phyloP scores from a whole-genome alignment of 2,888 invertebrate genomes.

The Dynastes grantii region DNA sequence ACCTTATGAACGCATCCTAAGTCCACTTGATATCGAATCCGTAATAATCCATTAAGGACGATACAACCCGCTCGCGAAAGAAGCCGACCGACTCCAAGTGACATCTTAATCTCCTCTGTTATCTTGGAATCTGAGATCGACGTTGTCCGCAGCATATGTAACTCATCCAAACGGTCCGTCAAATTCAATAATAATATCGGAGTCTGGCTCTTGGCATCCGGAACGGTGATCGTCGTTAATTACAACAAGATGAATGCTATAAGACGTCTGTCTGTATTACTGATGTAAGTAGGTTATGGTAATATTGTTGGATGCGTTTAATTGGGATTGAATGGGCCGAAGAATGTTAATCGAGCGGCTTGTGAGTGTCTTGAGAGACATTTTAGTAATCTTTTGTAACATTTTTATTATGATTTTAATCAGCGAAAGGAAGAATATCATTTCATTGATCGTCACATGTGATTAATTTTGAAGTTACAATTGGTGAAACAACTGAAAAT shows the following conservation, averaged over 20 bases:
- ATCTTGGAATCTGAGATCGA: conserved; percentile 53
- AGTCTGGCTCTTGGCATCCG: not conserved
- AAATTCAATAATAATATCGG: conserved; percentile 28
- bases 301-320: too few species aligned
- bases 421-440: too few species aligned
- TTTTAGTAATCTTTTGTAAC: too few species aligned
- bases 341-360: not conserved
- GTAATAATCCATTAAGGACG: conserved; percentile 38
- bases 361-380: too few species aligned
- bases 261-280: not conserved
- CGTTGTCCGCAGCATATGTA: conserved; percentile 39
- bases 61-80: not conserved
- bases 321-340: not conserved
- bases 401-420: too few species aligned
- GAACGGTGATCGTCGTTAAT: not conserved
- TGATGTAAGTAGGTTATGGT: conserved; percentile 1
- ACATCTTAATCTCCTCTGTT: conserved; percentile 55
- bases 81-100: conserved; percentile 48
- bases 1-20: not conserved
- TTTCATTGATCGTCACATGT: too few species aligned
- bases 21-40: not conserved
- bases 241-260: not conserved
- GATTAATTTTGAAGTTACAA: too few species aligned
- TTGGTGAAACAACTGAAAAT: too few species aligned
- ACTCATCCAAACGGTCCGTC: conserved; percentile 45